Base-by-base conservation (phyloP, 2,888 invertebrate species). In the Cylloceria caligata region DNA sequence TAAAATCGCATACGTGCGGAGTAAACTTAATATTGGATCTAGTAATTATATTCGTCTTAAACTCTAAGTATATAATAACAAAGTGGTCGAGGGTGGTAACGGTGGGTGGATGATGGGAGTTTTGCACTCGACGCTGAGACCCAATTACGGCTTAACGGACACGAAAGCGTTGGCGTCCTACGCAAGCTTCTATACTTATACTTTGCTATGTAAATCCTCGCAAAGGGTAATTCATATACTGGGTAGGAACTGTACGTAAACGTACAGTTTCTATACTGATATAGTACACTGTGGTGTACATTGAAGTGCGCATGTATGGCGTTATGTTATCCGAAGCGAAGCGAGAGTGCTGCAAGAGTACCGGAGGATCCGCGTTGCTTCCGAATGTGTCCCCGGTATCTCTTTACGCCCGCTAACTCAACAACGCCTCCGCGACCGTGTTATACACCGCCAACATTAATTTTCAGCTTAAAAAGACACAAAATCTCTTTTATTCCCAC, bases 151-250 rank as follows among this genome's bases (percentile, higher is more conserved):
- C 47, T 47, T 47, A 47, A 47, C 47, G 47, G 16, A 47, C 47
- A 47, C 47, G 47, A 47, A 5, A 47, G 47, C 16, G 47, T 47
- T 16, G 16, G 47, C 47, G 47, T n/a, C n/a, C 4, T 16, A 16
- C 2, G 5, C 13, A 47, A 47, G 16, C 47, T 47, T 47, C n/a
- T 5, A 16, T 47, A 47, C 45, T 65, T 45, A 36, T 27, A 36
- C n/a, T 27, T 16, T 45, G 45, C 42, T 65, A 64, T 64, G 39
- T 64, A 45, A 65, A 65, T 65, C 65, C 45, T 65, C 42, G 27
- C 45, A 45, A 45, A 42, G 45, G 27, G n/a, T 45, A 39, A 45
- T 65, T 65, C 27, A n/a, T 42, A 65, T 47, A 16, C 45, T 45
- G 27, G 64, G 39, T 16, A 16, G 9, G 39, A 19, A 36, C 21